Percentiles rank a stretch among this genome's conserved stretches.
These are phyloP conservation scores for Ploceus nigricollis DNA, from an alignment of 2,113 vertebrate genomes.

Conservation along the genomic window DNA sequence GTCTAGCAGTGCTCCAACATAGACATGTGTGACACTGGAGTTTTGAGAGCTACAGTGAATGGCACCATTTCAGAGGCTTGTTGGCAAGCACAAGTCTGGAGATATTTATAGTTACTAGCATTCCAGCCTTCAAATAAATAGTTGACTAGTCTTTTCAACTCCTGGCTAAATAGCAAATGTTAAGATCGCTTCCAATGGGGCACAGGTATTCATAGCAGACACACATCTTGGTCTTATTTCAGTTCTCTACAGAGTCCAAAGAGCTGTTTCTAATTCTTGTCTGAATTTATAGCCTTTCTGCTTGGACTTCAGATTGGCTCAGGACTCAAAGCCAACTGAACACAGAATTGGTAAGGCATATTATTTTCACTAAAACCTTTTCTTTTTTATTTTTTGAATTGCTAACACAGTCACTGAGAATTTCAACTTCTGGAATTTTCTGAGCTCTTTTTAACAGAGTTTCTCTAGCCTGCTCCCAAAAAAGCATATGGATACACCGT, in stretches of 20 bases:
- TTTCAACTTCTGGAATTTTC: background rate
- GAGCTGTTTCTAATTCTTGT: background rate
- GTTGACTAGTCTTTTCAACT: background rate
- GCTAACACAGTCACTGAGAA: background rate
- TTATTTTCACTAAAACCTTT: background rate
- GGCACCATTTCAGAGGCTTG: background rate
- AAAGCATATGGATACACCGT: background rate
- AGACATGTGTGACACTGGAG: background rate
- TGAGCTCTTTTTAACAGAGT: background rate
- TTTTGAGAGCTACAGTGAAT: background rate
- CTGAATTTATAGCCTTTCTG: conserved; percentile 18
- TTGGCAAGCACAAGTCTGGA: background rate
- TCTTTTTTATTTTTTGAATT: background rate
- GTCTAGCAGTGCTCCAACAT: background rate
- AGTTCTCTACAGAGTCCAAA: background rate
- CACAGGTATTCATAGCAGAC: background rate
- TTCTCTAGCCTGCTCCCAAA: background rate
- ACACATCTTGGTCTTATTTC: background rate
- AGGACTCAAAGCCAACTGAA: background rate
- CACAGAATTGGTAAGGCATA: background rate
- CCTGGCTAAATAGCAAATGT: background rate
- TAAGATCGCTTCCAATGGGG: background rate
- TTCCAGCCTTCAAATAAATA: background rate
- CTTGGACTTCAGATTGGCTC: background rate
- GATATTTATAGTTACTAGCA: conserved; percentile 3